Evolutionary conservation across 1,140 invertebrate genomes (phyloP), one percentile per base, ranked within the genome.

Genomic region (Wiebesia pumilae): DNA sequence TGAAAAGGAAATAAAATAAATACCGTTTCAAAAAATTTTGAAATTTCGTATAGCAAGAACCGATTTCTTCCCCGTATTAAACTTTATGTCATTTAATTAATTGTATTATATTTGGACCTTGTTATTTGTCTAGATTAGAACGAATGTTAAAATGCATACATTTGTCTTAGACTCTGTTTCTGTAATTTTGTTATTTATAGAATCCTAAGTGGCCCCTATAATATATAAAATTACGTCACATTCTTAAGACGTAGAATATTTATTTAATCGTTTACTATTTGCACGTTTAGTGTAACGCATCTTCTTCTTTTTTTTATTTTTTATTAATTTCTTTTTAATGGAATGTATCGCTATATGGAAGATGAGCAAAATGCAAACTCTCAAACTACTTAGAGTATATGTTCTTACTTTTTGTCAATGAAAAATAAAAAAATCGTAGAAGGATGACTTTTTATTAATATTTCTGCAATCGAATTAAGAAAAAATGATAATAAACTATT

Each of bases 321-420:
- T 77, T 14, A 47, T 47, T 67, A 62, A 30, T 84, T 88, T 90
- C 90, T 91, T 88, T 90, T 88, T 88, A 92, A 93, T 93, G 93
- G 93, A 93, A 93, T 93, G 93, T 92, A 93, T 93, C 90, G 90
- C 90, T 93, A 93, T 91, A 91, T 91, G 92, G 92, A 93, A 93
- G 92, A 92, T 92, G 92, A 91, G 84, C 90, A 83, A 62, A 87
- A 65, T 67, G 73, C 62, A n/a, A 81, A 87, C 47, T 83, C 62
- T 86, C 71, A 16, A 69, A 79, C 16, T 77, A 75, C 43, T 1
- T 33, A 35, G 12, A 77, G 43, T 77, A 30, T 14, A 77, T 24
- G 40, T 77, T n/a, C n/a, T n/a, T 51, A 69, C 19, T 40, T 40
- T 40, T 73, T 30, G 35, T 73, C 69, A 40, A 7, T 73, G 40